A percentile compares a stretch with the other conserved stretches of the same genome.
Conservation (phyloP, 2,113 vertebrate genomes). For the Ammodytes marinus region DNA sequence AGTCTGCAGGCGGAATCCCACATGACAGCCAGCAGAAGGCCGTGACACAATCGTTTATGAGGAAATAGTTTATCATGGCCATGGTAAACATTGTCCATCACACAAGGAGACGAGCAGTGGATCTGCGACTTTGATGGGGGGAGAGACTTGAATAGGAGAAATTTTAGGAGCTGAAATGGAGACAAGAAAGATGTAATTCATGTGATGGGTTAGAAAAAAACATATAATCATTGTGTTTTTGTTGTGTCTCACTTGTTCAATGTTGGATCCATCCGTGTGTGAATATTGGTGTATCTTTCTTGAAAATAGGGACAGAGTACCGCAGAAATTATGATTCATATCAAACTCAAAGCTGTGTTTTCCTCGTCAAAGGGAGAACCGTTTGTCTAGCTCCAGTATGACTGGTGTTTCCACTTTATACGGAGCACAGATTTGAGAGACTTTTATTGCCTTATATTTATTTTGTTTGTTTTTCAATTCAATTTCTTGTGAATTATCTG, state of each 20-base stretch:
- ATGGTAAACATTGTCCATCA: slow-evolving; percentile 80
- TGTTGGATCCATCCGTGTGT: slow-evolving; percentile 46
- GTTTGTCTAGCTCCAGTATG: slow-evolving; percentile 33
- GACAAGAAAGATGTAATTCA: slow-evolving; percentile 59
- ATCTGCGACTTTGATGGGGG: slow-evolving; percentile 50
- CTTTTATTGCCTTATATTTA: slow-evolving; percentile 2
- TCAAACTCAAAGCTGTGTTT: slow-evolving; percentile 54
- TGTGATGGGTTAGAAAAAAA: slow-evolving; percentile 37
- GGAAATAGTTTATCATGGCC: slow-evolving; percentile 83
- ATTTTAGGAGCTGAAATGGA: slow-evolving; percentile 51
- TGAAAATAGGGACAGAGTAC: slow-evolving; percentile 12
- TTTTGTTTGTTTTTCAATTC: not conserved
- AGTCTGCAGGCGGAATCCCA: slow-evolving; percentile 91
- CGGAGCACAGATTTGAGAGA: slow-evolving; percentile 14
- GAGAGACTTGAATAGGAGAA: slow-evolving; percentile 43
- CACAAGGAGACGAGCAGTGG: slow-evolving; percentile 59
- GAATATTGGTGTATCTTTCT: slow-evolving; percentile 48
- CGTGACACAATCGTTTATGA: slow-evolving; percentile 83
- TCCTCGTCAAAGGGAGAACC: slow-evolving; percentile 32
- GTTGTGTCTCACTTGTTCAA: slow-evolving; percentile 56
- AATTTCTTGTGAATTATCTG: not conserved
- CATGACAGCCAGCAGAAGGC: slow-evolving; percentile 88
- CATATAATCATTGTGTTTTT: slow-evolving; percentile 47
- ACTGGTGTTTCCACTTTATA: slow-evolving; percentile 14
- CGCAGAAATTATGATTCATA: slow-evolving; percentile 22